Percentiles rank a stretch among this genome's conserved stretches.
phyloP scores from a whole-genome alignment of 2,113 vertebrate genomes.

The Platycercus adscitus region DNA sequence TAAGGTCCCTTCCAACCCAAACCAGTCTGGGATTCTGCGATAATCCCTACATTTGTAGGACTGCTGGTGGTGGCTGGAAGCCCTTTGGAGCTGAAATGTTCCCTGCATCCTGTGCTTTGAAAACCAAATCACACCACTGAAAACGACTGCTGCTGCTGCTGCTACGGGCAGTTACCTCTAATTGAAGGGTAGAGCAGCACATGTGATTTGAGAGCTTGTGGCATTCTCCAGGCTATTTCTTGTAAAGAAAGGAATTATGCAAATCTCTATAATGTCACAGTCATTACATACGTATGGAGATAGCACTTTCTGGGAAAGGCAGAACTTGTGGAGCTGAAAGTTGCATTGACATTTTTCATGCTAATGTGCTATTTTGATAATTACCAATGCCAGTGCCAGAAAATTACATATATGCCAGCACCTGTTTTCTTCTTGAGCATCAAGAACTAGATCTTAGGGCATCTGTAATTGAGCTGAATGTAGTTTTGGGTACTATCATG shows the following conservation, averaged over 20 bases:
- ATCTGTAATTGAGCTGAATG: neutral
- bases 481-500: neutral
- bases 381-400: conserved; percentile 21
- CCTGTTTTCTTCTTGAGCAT: conserved; percentile 59
- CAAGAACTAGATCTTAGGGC: conserved; percentile 30
- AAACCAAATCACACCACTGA: neutral
- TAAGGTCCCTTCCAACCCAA: neutral
- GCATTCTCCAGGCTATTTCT: neutral
- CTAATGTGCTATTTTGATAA: conserved; percentile 72
- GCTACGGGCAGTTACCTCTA: neutral
- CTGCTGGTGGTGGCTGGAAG: neutral
- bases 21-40: neutral
- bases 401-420: conserved; percentile 67
- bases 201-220: neutral
- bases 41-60: neutral
- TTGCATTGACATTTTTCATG: conserved; percentile 67
- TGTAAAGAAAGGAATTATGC: neutral
- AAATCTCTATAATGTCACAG: neutral
- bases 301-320: conserved; percentile 21
- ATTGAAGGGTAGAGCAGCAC: neutral
- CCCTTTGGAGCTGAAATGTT: neutral
- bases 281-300: neutral
- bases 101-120: neutral
- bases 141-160: neutral
- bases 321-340: conserved; percentile 39